A percentile compares a stretch with the other conserved stretches of the same genome.
Evolutionary conservation across 2,113 vertebrate species (phyloP).

Genomic region (Pygoscelis antarcticus): DNA sequence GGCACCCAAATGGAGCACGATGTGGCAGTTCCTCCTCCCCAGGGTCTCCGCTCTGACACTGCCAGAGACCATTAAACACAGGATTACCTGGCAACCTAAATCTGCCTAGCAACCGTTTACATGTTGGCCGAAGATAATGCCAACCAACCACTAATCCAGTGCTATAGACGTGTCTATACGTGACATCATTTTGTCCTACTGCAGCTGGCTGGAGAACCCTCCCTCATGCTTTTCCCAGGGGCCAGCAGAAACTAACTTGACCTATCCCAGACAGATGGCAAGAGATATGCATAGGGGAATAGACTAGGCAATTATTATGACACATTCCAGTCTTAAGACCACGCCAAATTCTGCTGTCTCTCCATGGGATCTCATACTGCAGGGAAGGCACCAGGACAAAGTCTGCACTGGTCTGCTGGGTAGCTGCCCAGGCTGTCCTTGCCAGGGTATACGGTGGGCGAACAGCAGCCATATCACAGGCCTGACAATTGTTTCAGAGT

Average conservation of each 20-base stretch:
- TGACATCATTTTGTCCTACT: background rate
- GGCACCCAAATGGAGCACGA: accelerated
- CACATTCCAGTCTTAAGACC: background rate
- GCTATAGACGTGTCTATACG: accelerated
- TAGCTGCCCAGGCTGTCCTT: background rate
- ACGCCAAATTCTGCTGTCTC: background rate
- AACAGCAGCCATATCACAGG: background rate
- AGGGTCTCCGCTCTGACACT: background rate
- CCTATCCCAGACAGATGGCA: background rate
- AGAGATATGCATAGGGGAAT: background rate
- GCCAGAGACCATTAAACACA: background rate
- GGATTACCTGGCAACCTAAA: background rate
- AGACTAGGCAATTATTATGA: background rate
- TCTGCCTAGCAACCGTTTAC: background rate
- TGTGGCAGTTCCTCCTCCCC: background rate
- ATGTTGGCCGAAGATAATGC: background rate
- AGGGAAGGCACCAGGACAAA: background rate
- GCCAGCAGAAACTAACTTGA: background rate
- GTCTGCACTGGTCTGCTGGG: background rate
- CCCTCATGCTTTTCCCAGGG: background rate
- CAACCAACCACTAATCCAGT: accelerated
- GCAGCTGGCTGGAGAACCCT: background rate
- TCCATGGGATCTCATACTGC: background rate
- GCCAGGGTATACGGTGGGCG: accelerated
- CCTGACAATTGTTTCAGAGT: background rate